Percentiles rank a stretch among this genome's conserved stretches.
These are phyloP conservation scores for Chrysopa pallens DNA, from an alignment of 1,140 invertebrate genomes.

Conservation along the genomic window DNA sequence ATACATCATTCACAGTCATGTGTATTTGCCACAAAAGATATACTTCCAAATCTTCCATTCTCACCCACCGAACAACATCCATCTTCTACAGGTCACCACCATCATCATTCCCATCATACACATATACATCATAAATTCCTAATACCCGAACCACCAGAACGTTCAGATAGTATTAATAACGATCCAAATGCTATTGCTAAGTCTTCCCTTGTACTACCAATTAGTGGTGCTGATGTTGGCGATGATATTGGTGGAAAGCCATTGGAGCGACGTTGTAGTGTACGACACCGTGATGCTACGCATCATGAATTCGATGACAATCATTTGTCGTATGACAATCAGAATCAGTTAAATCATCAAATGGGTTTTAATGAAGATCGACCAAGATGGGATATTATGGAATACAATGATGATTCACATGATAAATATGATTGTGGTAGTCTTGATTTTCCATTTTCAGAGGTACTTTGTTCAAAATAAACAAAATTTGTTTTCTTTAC, in stretches of 20 bases:
- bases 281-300: conserved; percentile 20
- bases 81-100: neutral
- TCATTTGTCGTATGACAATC: neutral
- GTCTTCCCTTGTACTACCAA: conserved; percentile 5
- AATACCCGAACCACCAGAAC: conserved; percentile 9
- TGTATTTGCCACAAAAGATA: neutral
- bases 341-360: neutral
- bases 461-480: conserved; percentile 14
- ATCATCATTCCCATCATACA: conserved; percentile 15
- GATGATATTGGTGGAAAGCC: conserved; percentile 8
- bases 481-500: neutral
- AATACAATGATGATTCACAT: conserved; percentile 13
- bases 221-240: conserved; percentile 7
- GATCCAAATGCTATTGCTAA: conserved; percentile 2
- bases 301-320: conserved; percentile 8
- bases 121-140: conserved; percentile 11
- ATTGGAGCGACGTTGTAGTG: conserved; percentile 20
- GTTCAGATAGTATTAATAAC: conserved; percentile 5
- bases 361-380: neutral
- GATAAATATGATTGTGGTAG: conserved; percentile 17
- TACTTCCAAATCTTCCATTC: neutral
- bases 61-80: neutral
- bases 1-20: neutral
- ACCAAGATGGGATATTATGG: conserved; percentile 1
- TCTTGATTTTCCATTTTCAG: conserved; percentile 22